Base-by-base conservation (phyloP, 1,140 invertebrate species). In the Diuraphis noxia region DNA sequence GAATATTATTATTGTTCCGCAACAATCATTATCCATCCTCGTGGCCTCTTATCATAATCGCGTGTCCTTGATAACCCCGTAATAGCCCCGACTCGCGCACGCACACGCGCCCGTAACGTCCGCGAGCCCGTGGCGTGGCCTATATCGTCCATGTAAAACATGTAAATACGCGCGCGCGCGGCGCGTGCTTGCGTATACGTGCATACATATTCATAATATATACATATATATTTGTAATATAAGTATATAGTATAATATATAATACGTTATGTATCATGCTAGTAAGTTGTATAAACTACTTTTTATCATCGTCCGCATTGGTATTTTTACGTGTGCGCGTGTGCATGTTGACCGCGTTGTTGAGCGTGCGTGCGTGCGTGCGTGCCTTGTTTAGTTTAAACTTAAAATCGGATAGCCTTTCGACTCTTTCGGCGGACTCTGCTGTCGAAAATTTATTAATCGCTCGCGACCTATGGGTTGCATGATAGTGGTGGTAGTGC, bases 1-100 rank as follows among this genome's bases (percentile, higher is more conserved):
- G 43, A 49, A 30, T 91, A 52, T 23, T 46, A 63, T n/a, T 63
- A n/a, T 63, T 23, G 30, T n/a, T 17, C n/a, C 13, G 25, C 9
- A 34, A n/a, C 49, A 91, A 81, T 82, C 89, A 91, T 91, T 91
- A 82, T 81, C 77, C 72, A 91, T 91, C 89, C 89, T 91, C 89
- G 89, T 91, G 89, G 89, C 89, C 89, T 81, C 89, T 91, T 91
- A 91, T 91, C 89, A 79, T 82, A 52, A 91, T 52, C 77, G 49
- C 38, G 43, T 91, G 89, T 91, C 89, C 89, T 91, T 91, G 89
- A 91, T 91, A 91, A 91, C 89, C 77, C 88, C 34, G 30, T 30
- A 81, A 63, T 88, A n/a, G 89, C 43, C 72, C 38, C 40, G 52
- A 49, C 38, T 49, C 52, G 81, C 34, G 43, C 89, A 49, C 81